phyloP scores from a whole-genome alignment of 2,113 vertebrate genomes.

The Mirounga angustirostris region DNA sequence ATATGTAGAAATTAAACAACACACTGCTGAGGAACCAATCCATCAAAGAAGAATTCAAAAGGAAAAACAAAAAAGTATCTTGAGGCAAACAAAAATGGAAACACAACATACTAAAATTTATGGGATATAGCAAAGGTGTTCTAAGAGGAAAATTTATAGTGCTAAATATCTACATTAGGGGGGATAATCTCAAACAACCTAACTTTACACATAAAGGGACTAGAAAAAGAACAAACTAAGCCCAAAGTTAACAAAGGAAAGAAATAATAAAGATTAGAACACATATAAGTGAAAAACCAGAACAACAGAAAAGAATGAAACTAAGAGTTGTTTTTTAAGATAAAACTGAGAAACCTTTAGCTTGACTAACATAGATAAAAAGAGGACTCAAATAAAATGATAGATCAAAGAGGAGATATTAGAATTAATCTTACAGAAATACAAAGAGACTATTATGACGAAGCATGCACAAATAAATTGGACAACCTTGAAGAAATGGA shows the following conservation, averaged over 20 bases:
- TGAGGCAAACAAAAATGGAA: neutral
- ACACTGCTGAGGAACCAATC: neutral
- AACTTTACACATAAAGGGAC: neutral
- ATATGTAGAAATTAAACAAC: neutral
- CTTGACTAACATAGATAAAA: neutral
- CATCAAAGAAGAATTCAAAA: neutral
- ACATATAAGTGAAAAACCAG: neutral
- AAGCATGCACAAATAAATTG: neutral
- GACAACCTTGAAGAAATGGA: neutral
- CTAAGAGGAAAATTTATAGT: neutral
- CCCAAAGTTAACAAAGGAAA: neutral
- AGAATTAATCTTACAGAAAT: neutral
- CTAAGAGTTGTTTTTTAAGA: neutral
- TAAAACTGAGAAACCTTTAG: neutral
- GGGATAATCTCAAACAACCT: neutral
- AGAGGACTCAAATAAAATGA: neutral
- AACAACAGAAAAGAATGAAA: neutral
- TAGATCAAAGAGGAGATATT: neutral
- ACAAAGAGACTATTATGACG: neutral
- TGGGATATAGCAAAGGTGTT: neutral
- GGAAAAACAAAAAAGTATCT: neutral
- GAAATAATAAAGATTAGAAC: neutral
- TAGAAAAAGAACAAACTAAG: neutral
- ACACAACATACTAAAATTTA: neutral
- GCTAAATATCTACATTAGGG: neutral